phyloP scores from a whole-genome alignment of 1,140 invertebrate species.

The Drosophila navojoa region DNA sequence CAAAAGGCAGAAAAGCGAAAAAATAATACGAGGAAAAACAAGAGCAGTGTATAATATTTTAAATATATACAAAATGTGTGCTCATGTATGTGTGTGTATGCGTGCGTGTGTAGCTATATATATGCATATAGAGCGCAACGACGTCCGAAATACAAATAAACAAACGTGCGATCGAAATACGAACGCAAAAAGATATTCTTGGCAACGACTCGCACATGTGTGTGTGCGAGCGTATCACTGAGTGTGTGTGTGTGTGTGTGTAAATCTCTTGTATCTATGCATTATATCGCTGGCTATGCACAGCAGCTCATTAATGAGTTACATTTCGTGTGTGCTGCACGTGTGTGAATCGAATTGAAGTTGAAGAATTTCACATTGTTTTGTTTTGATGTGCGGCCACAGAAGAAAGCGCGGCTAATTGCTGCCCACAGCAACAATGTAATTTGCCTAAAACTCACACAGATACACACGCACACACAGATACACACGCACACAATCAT shows the following conservation, averaged over 20 bases:
- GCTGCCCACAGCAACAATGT: slow-evolving; percentile 31
- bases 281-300: slow-evolving; percentile 15
- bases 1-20: slow-evolving; percentile 34
- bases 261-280: slow-evolving; percentile 20
- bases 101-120: slow-evolving; percentile 41
- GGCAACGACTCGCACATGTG: slow-evolving; percentile 32
- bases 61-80: slow-evolving; percentile 72
- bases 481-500: too few relatives aligned
- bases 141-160: slow-evolving; percentile 56
- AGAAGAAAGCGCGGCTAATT: slow-evolving; percentile 47
- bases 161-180: slow-evolving; percentile 70
- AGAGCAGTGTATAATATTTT: slow-evolving; percentile 73
- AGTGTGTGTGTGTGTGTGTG: slow-evolving; percentile 5
- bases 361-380: slow-evolving; percentile 58
- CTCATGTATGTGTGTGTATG: slow-evolving; percentile 26
- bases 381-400: slow-evolving; percentile 49
- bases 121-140: slow-evolving; percentile 31
- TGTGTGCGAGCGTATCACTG: not conserved
- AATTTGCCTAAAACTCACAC: slow-evolving; percentile 29
- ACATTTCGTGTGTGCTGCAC: slow-evolving; percentile 45
- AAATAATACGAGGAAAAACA: slow-evolving; percentile 20
- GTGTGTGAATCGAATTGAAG: slow-evolving; percentile 54
- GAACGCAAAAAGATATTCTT: slow-evolving; percentile 77
- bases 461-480: slow-evolving; percentile 1
- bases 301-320: slow-evolving; percentile 68